Evolutionary conservation across 2,113 vertebrate species (phyloP), one percentile per base, ranked within the genome.

Genomic region (Lutjanus erythropterus): DNA sequence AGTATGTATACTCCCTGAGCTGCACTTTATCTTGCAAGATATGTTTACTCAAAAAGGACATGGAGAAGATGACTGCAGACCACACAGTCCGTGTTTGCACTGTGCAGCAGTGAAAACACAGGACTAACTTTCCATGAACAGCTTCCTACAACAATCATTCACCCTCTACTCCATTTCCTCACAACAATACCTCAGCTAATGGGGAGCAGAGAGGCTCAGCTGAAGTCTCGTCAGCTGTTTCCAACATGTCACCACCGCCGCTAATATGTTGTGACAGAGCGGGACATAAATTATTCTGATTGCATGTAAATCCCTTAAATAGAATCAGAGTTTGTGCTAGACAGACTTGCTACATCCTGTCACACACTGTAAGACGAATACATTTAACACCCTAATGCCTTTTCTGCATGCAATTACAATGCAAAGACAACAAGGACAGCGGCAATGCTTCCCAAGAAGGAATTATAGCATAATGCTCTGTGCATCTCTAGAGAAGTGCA

Each of bases 271-370:
- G 65, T 88, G 89, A 85, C 86, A 84, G 68, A 78, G 52, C 1
- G 10, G 53, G 42, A 72, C 70, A 61, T 84, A 71, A 89, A 92
- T 86, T 78, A 93, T 88, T 80, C 77, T 75, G 83, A 90, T 81
- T 88, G 84, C 66, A 87, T 85, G 85, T 75, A 86, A 90, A 91
- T 89, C 86, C 86, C 58, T 72, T 62, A 83, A 90, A 84, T 76
- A 71, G 77, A 91, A 83, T 80, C 70, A 9, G 61, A 29, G 78
- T 84, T 78, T 71, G 60, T 41, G 81, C 31, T 5, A 69, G 70
- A 79, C 78, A 71, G 89, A 81, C 75, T 44, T 37, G 59, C 76
- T 81, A 83, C 79, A 88, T 84, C 74, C 73, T 77, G 88, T 90
- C 80, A 79, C 81, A 83, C 59, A 68, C 50, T 70, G 88, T 90